Conservation (phyloP, 2,113 vertebrate genomes). For the Cettia cetti region DNA sequence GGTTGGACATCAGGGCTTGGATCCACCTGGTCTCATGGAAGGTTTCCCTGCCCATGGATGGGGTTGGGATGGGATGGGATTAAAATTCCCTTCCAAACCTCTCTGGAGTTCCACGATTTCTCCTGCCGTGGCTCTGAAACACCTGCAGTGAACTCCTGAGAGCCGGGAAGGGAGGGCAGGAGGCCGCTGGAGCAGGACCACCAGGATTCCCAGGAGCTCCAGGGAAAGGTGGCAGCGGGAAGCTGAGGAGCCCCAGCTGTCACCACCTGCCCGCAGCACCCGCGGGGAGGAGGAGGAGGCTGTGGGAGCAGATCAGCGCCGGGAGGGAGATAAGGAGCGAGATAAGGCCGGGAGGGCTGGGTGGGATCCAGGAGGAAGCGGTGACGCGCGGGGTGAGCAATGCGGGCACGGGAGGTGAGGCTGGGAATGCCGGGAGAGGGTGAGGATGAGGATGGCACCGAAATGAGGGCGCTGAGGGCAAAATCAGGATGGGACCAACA, state of each 20-base stretch:
- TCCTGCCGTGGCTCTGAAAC: neutral
- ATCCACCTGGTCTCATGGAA: neutral
- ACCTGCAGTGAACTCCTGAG: rapidly evolving
- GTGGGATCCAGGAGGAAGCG: neutral
- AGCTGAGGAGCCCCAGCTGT: neutral
- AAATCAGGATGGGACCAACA: neutral
- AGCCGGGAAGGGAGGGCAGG: neutral
- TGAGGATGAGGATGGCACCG: neutral
- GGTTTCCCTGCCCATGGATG: neutral
- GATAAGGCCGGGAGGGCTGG: neutral
- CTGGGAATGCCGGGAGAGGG: neutral
- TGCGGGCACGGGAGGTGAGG: neutral
- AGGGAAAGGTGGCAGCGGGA: neutral
- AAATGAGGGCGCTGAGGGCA: rapidly evolving
- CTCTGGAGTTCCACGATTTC: neutral
- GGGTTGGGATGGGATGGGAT: rapidly evolving
- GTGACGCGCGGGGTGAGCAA: neutral
- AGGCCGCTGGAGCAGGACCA: neutral
- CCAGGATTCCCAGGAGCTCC: neutral
- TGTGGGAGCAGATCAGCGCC: neutral
- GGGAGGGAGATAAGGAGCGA: neutral
- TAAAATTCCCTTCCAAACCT: neutral
- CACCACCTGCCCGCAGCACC: neutral
- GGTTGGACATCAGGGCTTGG: rapidly evolving
- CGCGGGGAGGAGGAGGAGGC: neutral